Evolutionary conservation across 2,797 vertebrate genomes (phyloP).

Genomic region (Xyrichtys novacula): DNA sequence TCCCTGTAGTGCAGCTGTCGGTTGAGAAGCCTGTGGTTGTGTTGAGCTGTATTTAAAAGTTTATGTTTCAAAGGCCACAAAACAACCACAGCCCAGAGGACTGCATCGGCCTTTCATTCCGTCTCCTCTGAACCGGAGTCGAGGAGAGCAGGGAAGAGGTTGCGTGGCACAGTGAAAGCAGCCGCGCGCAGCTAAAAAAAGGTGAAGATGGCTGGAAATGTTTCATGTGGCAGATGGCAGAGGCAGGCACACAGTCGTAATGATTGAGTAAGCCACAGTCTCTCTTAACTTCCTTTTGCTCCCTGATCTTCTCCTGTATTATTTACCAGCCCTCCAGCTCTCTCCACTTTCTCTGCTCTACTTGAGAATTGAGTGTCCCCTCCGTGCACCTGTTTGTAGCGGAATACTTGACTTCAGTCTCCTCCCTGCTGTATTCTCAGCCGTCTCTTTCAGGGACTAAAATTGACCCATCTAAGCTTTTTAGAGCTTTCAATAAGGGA

Average conservation of each 20-base stretch:
- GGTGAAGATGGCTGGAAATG: conserved; percentile 36
- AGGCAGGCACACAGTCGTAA: conserved; percentile 44
- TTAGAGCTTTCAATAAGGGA: background rate
- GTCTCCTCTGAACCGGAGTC: conserved; percentile 3
- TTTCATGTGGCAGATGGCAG: conserved; percentile 66
- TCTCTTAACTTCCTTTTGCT: conserved; percentile 37
- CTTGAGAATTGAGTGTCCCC: conserved; percentile 20
- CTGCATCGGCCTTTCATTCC: background rate
- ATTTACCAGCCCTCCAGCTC: conserved; percentile 33
- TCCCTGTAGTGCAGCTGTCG: conserved; percentile 28
- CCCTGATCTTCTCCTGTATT: conserved; percentile 43
- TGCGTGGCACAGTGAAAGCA: conserved; percentile 30
- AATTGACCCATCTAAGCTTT: background rate
- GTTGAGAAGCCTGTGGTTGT: conserved; percentile 9
- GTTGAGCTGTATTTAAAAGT: conserved; percentile 34
- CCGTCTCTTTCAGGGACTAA: conserved; percentile 1
- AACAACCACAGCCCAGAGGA: conserved; percentile 14
- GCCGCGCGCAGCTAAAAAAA: conserved; percentile 30
- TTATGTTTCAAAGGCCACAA: conserved; percentile 25
- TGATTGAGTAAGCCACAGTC: conserved; percentile 40
- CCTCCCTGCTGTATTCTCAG: background rate
- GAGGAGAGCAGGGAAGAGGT: conserved; percentile 10
- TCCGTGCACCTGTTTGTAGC: conserved; percentile 16
- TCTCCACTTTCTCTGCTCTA: conserved; percentile 16
- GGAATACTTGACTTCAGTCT: conserved; percentile 3